phyloP scores from a whole-genome alignment of 1,140 invertebrate genomes.

The Sminthurinus signatus region DNA sequence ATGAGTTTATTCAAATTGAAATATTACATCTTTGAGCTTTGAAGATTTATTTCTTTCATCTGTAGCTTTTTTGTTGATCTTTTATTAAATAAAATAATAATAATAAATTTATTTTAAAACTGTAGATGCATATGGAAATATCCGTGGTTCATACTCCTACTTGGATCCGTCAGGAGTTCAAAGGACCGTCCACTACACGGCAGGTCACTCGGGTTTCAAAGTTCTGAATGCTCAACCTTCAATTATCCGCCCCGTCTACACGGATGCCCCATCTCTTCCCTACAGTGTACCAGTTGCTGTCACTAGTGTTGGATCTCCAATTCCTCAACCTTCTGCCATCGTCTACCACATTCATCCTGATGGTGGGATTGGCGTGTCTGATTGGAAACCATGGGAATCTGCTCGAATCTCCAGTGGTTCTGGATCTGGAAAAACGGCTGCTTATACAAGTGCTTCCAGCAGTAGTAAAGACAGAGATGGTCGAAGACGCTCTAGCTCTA shows the following conservation, averaged over 20 bases:
- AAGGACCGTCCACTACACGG: constrained; percentile 31
- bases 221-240: constrained; percentile 20
- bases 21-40: too few relatives aligned
- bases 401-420: background rate
- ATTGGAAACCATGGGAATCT: constrained; percentile 15
- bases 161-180: constrained; percentile 45
- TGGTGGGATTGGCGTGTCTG: constrained; percentile 8
- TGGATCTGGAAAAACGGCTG: background rate
- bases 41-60: too few relatives aligned
- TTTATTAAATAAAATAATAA: too few relatives aligned
- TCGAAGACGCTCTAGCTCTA: too few relatives aligned
- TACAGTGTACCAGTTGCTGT: background rate
- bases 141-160: constrained; percentile 65
- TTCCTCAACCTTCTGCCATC: constrained; percentile 19
- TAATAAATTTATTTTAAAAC: too few relatives aligned
- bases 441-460: background rate
- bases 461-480: too few relatives aligned
- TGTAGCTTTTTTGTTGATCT: too few relatives aligned
- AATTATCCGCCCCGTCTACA: background rate
- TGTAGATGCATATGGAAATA: constrained; percentile 58
- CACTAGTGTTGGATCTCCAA: background rate
- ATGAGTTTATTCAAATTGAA: too few relatives aligned
- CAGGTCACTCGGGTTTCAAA: constrained; percentile 27
- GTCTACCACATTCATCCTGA: constrained; percentile 34
- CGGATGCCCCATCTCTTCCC: constrained; percentile 2